phyloP scores from a whole-genome alignment of 2,888 invertebrate genomes.

The Oligia strigilis region DNA sequence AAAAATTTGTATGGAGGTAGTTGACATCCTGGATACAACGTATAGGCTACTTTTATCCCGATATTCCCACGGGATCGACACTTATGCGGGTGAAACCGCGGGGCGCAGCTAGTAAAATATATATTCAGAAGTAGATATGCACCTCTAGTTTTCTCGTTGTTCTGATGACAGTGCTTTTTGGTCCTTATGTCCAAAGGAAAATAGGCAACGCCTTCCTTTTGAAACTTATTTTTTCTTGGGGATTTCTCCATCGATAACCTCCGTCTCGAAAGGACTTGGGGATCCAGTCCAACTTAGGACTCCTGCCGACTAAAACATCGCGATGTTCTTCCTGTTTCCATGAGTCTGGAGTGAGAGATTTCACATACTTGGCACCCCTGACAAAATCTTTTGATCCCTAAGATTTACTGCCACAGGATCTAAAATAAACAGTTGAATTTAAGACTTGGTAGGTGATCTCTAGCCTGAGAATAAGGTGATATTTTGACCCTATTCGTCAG shows the following conservation, averaged over 20 bases:
- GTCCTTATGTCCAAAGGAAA: not conserved
- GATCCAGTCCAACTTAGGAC: not conserved
- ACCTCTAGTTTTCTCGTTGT: not conserved
- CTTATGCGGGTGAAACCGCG: too few species aligned
- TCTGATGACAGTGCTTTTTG: not conserved
- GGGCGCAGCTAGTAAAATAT: too few species aligned
- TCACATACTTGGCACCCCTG: too few species aligned
- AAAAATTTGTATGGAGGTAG: too few species aligned
- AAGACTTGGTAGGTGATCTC: not conserved
- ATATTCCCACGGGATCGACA: too few species aligned
- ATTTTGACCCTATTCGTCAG: constrained; percentile 10
- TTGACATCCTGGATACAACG: too few species aligned
- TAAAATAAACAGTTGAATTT: not conserved
- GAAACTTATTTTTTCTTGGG: too few species aligned
- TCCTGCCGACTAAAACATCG: not conserved
- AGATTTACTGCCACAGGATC: not conserved
- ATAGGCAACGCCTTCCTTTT: not conserved
- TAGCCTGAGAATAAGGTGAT: not conserved
- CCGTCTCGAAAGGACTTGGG: not conserved
- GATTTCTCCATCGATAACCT: too few species aligned
- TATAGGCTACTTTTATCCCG: too few species aligned
- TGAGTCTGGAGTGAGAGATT: not conserved
- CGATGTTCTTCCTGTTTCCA: not conserved
- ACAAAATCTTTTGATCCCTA: not conserved
- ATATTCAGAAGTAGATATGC: not conserved